These are phyloP conservation scores for Pentalonia nigronervosa DNA, from an alignment of 1,140 invertebrate species.

Conservation along the genomic window DNA sequence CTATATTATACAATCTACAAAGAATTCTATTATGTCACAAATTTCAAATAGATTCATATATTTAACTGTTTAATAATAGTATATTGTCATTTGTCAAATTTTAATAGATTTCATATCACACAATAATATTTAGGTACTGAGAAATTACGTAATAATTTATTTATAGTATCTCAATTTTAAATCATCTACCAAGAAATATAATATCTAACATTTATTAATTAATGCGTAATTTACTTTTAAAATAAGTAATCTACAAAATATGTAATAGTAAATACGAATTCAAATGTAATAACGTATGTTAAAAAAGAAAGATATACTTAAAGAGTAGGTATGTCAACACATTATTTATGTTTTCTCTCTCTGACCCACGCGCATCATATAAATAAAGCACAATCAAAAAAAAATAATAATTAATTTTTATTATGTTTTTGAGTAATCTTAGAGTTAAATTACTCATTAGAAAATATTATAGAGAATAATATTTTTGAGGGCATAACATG, in stretches of 20 bases:
- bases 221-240: background rate
- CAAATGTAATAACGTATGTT: background rate
- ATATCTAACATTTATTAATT: background rate
- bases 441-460: too few relatives aligned
- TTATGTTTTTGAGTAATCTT: too few relatives aligned
- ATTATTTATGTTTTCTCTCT: background rate
- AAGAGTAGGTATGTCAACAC: too few relatives aligned
- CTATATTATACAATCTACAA: background rate
- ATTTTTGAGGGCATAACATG: background rate
- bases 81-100: background rate
- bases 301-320: background rate
- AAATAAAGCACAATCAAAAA: too few relatives aligned
- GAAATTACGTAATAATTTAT: background rate
- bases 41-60: background rate
- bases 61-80: background rate
- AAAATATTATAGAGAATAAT: background rate
- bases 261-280: background rate
- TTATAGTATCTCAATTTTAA: background rate
- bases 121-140: background rate
- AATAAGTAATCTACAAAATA: background rate
- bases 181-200: background rate
- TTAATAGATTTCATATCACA: background rate
- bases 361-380: too few relatives aligned
- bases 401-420: too few relatives aligned
- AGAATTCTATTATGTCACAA: background rate